Evolutionary conservation across 1,140 invertebrate species (phyloP), one percentile per base, ranked within the genome.

Genomic region (Ips typographus): DNA sequence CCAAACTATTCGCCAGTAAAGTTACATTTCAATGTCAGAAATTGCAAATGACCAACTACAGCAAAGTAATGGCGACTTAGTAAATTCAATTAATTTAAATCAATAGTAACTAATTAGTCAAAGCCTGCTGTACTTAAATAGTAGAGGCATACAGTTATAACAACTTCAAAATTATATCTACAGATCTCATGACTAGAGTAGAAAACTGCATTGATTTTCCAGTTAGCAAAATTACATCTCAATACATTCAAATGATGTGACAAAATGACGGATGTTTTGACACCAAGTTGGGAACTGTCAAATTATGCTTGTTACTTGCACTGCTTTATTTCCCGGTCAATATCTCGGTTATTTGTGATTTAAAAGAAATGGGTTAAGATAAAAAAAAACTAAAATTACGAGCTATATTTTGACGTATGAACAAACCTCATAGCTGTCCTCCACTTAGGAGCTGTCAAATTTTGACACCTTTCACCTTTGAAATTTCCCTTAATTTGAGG

Each of bases 1-100:
- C 42, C 8, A 47, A 43, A 40, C 59, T 61, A 58, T 58, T 58
- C 41, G 40, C 37, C 40, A 40, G 41, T 58, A 58, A 58, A 2
- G 22, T 22, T 22, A 22, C 22, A 22, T 22, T 22, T 22, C 22
- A 22, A 22, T 22, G 22, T 22, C 22, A 22, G 22, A 22, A 22
- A 22, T 22, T 22, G 22, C 22, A 22, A 22, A 22, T 22, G 22
- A 22, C 22, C 22, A 22, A 22, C 22, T 22, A 22, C 22, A 22
- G 22, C 22, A 22, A 22, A 22, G 22, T 22, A 22, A 22, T 22
- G 22, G 22, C 22, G 22, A 22, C 22, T 22, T 22, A 22, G 22
- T 22, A 22, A 22, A 22, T 22, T 22, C 22, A 22, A 22, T 22
- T 22, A 22, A 22, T 22, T 22, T 22, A 22, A 22, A 22, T 22